Evolutionary conservation across 2,888 invertebrate genomes (phyloP).

Genomic region (Synergus umbraculus): DNA sequence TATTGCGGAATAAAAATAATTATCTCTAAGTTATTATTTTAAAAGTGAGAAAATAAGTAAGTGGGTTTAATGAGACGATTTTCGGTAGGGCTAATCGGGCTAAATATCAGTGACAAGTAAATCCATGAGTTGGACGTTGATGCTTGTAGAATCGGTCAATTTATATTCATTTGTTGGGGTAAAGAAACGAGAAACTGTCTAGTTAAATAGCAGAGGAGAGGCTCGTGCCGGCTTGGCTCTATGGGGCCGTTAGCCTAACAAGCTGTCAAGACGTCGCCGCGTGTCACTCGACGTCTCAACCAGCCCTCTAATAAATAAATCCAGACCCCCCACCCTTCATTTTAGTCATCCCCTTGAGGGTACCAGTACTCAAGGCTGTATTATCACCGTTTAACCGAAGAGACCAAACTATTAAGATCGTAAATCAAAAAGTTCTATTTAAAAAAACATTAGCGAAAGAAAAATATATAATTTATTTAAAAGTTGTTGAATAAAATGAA

Average conservation of each 20-base stretch:
- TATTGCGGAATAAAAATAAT: too few species aligned
- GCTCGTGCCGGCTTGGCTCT: conserved; percentile 60
- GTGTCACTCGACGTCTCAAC: conserved; percentile 74
- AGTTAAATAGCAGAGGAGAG: conserved; percentile 62
- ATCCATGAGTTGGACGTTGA: neutral
- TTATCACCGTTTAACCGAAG: conserved; percentile 28
- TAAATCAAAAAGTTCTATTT: neutral
- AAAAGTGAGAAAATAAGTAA: neutral
- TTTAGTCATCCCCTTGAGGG: conserved; percentile 48
- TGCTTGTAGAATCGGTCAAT: conserved; percentile 21
- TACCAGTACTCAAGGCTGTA: neutral
- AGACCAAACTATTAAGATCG: neutral
- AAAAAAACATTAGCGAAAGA: too few species aligned
- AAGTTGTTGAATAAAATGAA: too few species aligned
- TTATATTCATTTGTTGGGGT: conserved; percentile 28
- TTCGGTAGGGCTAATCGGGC: neutral
- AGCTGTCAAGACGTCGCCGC: conserved; percentile 77
- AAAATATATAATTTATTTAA: too few species aligned
- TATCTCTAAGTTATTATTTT: neutral
- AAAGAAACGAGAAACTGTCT: conserved; percentile 56
- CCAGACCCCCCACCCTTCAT: conserved; percentile 51
- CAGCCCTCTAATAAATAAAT: conserved; percentile 62
- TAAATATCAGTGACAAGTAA: conserved; percentile 4
- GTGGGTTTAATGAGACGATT: neutral
- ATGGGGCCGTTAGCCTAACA: conserved; percentile 73